These are phyloP conservation scores for Radopholus similis DNA, from an alignment of 1,140 invertebrate genomes.

Conservation along the genomic window DNA sequence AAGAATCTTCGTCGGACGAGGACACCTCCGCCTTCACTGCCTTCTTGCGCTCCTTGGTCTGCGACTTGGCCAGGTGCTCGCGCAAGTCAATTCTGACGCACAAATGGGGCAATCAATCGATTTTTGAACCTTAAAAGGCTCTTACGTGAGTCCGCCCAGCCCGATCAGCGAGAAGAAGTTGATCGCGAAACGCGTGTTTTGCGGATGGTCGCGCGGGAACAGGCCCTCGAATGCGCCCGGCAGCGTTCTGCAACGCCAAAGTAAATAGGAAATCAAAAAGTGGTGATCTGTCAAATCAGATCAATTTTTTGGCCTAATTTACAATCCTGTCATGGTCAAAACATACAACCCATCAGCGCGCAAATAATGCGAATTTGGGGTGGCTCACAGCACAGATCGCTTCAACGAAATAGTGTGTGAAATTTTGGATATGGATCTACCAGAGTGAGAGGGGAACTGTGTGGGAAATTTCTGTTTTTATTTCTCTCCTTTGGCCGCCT, in stretches of 20 bases:
- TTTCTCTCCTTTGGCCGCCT: slow-evolving; percentile 58
- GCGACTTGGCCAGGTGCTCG: slow-evolving; percentile 25
- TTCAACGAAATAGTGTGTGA: no score
- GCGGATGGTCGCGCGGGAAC: slow-evolving; percentile 89
- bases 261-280: no score
- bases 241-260: slow-evolving; percentile 75
- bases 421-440: no score
- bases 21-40: background rate
- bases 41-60: slow-evolving; percentile 26
- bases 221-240: slow-evolving; percentile 82
- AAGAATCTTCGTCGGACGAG: background rate
- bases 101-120: slow-evolving; percentile 13
- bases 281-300: no score
- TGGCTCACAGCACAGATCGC: no score
- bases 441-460: no score
- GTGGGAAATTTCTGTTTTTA: no score
- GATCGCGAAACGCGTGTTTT: slow-evolving; percentile 94
- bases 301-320: no score
- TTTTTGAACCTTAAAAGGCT: slow-evolving; percentile 12
- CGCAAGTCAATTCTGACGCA: slow-evolving; percentile 32
- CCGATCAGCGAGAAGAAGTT: slow-evolving; percentile 99
- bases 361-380: no score
- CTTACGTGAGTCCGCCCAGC: slow-evolving; percentile 83
- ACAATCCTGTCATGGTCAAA: no score
- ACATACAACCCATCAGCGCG: no score